Evolutionary conservation across 2,113 vertebrate species (phyloP).

Genomic region (Pollachius pollachius): DNA sequence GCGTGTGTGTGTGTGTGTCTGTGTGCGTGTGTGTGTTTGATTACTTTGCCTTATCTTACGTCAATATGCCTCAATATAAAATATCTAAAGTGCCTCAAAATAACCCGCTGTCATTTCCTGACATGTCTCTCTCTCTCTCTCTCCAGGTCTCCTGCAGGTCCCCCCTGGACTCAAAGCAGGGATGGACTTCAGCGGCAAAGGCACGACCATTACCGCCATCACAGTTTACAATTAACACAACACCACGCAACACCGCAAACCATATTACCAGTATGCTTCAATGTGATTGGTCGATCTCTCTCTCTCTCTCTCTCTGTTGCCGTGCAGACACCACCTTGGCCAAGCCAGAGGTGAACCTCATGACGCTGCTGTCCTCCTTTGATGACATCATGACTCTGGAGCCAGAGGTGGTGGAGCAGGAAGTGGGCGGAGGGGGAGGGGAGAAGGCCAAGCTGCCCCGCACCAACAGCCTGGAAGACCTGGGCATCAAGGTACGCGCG

Average conservation of each 20-base stretch:
- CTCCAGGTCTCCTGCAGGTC: conserved; percentile 78
- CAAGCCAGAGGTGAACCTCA: conserved; percentile 77
- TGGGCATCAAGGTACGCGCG: conserved; percentile 78
- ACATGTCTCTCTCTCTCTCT: neutral
- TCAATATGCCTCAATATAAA: too few relatives aligned
- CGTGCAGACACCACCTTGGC: conserved; percentile 56
- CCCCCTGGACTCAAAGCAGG: conserved; percentile 84
- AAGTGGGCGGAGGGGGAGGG: conserved; percentile 32
- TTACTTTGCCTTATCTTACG: neutral
- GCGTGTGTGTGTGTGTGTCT: neutral
- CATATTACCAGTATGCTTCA: too few relatives aligned
- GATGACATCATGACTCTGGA: conserved; percentile 70
- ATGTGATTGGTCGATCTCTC: neutral
- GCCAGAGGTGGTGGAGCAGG: conserved; percentile 62
- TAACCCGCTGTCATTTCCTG: neutral
- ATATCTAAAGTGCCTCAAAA: neutral
- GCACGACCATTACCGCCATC: conserved; percentile 41
- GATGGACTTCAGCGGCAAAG: conserved; percentile 80
- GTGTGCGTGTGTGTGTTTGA: too few relatives aligned
- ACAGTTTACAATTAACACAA: too few relatives aligned
- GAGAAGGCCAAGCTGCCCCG: conserved; percentile 55
- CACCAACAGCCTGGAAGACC: conserved; percentile 85
- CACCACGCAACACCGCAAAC: too few relatives aligned
- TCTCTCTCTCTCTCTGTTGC: neutral
- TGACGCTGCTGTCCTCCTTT: conserved; percentile 77